phyloP scores from a whole-genome alignment of 37 sponge, comb jelly and placozoan genomes.

The Beroe ovata region DNA sequence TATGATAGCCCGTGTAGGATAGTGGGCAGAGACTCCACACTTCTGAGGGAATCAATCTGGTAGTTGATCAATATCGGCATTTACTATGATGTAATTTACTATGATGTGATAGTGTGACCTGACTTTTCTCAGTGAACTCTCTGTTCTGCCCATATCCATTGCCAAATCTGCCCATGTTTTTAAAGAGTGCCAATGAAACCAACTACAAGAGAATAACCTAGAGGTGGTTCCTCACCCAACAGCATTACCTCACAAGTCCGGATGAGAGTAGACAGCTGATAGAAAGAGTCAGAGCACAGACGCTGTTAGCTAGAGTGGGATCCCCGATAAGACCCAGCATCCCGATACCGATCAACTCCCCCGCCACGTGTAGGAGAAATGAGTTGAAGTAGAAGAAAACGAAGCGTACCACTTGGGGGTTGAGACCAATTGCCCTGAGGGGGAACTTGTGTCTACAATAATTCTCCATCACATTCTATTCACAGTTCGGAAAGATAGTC shows the following conservation, averaged over 20 bases:
- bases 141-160: too few relatives aligned
- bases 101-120: too few relatives aligned
- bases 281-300: neutral
- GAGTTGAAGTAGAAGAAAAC: constrained; percentile 65
- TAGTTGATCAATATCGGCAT: too few relatives aligned
- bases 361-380: constrained; percentile 28
- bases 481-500: too few relatives aligned
- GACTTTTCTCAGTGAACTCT: too few relatives aligned
- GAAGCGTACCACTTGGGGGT: constrained; percentile 54
- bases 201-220: too few relatives aligned
- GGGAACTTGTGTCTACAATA: neutral
- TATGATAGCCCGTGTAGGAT: constrained; percentile 7
- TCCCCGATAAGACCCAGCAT: constrained; percentile 42
- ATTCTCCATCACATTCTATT: too few relatives aligned
- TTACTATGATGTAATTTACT: too few relatives aligned
- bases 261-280: constrained; percentile 51
- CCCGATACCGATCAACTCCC: constrained; percentile 42
- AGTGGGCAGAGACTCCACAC: constrained; percentile 39
- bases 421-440: constrained; percentile 41
- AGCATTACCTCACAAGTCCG: constrained; percentile 50
- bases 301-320: constrained; percentile 27
- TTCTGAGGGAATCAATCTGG: neutral
- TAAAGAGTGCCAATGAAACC: too few relatives aligned
- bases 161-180: too few relatives aligned
- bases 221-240: too few relatives aligned